A percentile compares a stretch with the other conserved stretches of the same genome.
phyloP scores from a whole-genome alignment of 2,113 vertebrate species.

The Irena cyanogastra region DNA sequence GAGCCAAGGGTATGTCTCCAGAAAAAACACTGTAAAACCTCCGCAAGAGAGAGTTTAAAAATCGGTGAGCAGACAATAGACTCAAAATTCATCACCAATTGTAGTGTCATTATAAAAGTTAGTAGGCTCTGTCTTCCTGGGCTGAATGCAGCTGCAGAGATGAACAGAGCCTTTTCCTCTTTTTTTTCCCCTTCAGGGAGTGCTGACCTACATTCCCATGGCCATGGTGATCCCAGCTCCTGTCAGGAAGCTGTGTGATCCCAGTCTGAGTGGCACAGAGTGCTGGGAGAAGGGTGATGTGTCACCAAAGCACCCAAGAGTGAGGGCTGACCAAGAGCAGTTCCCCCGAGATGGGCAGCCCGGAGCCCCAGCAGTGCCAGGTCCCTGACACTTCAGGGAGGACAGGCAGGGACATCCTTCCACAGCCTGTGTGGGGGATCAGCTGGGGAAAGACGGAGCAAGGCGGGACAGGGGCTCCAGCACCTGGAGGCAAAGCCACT shows the following conservation, averaged over 20 bases:
- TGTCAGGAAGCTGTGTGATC: accelerated
- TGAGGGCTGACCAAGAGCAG: accelerated
- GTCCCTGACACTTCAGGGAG: accelerated
- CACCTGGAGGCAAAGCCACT: background rate
- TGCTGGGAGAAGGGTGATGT: background rate
- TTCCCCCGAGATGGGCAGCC: accelerated
- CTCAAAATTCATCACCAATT: background rate
- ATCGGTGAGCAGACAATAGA: background rate
- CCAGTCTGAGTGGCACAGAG: accelerated
- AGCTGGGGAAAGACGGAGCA: background rate
- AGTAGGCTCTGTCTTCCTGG: background rate
- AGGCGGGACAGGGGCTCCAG: background rate
- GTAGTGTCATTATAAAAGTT: background rate
- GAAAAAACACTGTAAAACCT: background rate
- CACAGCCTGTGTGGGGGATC: accelerated
- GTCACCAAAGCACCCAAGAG: accelerated
- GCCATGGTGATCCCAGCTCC: background rate
- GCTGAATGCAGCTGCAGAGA: background rate
- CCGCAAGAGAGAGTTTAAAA: background rate
- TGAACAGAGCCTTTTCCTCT: background rate
- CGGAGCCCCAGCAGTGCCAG: accelerated
- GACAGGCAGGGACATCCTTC: accelerated
- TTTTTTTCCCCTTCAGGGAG: background rate
- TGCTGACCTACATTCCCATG: background rate
- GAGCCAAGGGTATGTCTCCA: background rate